Evolutionary conservation across 2,888 invertebrate species (phyloP), one percentile per base, ranked within the genome.

Genomic region (Heliconius sara): DNA sequence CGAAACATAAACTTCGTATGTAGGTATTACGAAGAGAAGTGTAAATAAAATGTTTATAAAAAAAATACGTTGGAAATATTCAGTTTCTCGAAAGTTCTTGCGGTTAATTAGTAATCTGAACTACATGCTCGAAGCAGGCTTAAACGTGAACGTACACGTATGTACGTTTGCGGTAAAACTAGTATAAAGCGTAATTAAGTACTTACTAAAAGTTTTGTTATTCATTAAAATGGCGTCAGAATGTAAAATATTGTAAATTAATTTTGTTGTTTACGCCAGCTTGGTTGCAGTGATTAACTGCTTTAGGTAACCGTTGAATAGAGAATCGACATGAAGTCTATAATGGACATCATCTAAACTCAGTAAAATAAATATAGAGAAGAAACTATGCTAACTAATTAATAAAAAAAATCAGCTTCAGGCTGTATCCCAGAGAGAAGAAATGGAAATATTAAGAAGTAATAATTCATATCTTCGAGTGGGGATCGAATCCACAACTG

Each of bases 181-280:
- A 22, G 43, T 75, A 25, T 65, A 65, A 75, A 75, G 65, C 47
- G 65, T 75, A 75, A 75, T 75, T 75, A 47, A 75, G 63, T 65
- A 43, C 27, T 66, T 75, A 34, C 73, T 75, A 19, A 34, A 39
- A 65, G 43, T 27, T 65, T 65, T 66, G 75, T 75, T 75, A 65
- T 66, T 66, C 22, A 65, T 65, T 39, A 75, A 75, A 74, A 72
- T 47, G 22, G 19, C 72, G 72, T 27, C 27, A 27, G 4, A 57
- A 73, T 73, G n/a, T 34, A 57, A 73, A 73, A 73, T 73, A 57
- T 73, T 73, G n/a, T n/a, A 10, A 57, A 57, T 52, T 72, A 52
- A 25, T 73, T 30, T 57, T 57, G 25, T 57, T 30, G 30, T 3
- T 22, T 70, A 6, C 22, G n/a, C 10, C n/a, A n/a, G 13, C 1